A percentile compares a stretch with the other conserved stretches of the same genome.
phyloP scores from a whole-genome alignment of 2,113 vertebrate species.

The Miniopterus natalensis region DNA sequence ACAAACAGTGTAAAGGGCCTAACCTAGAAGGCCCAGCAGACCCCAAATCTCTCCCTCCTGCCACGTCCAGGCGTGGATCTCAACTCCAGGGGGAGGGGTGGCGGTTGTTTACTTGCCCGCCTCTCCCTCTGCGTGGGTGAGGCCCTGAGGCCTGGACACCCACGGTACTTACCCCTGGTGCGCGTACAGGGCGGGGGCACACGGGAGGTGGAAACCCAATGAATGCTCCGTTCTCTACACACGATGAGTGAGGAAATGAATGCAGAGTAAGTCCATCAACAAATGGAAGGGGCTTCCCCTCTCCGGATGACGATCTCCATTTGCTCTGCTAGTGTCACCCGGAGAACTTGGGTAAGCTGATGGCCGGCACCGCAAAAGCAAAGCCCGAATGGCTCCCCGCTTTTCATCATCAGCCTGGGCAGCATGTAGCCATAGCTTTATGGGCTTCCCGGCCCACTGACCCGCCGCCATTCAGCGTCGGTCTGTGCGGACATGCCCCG shows the following conservation, averaged over 20 bases:
- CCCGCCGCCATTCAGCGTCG: rapidly evolving
- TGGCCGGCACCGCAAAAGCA: rapidly evolving
- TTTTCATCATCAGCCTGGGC: not conserved
- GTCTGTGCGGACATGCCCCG: not conserved
- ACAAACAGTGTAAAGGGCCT: not conserved
- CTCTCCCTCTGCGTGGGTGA: not conserved
- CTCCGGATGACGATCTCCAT: not conserved
- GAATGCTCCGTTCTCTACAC: not conserved
- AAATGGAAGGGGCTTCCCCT: not conserved
- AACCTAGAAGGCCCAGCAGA: not conserved
- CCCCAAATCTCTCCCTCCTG: not conserved
- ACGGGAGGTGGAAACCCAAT: rapidly evolving
- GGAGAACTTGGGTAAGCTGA: not conserved
- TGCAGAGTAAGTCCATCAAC: rapidly evolving
- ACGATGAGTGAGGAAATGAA: not conserved
- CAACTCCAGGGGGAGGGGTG: not conserved
- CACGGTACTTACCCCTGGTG: rapidly evolving
- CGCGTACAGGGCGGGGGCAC: not conserved
- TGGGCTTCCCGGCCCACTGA: not conserved
- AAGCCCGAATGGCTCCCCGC: rapidly evolving
- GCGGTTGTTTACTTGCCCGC: no score
- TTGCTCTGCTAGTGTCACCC: no score
- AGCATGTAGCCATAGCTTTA: rapidly evolving
- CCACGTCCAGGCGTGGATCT: not conserved
- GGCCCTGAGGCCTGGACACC: not conserved